phyloP scores from a whole-genome alignment of 2,888 invertebrate genomes.

The Tachystola acroxantha region DNA sequence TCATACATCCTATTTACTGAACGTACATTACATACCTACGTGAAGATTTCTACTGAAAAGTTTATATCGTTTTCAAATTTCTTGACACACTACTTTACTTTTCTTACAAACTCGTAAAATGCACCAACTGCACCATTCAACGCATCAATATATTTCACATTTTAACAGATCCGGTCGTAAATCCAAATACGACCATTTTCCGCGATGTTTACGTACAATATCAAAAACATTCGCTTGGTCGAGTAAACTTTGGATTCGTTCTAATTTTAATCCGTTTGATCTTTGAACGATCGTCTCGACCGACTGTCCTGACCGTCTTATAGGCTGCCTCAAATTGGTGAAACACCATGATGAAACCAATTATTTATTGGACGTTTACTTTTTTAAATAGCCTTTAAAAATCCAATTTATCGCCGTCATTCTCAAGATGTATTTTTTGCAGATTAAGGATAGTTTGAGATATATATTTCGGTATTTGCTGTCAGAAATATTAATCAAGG shows the following conservation, averaged over 20 bases:
- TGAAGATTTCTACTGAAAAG: too few relatives aligned
- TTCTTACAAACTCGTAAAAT: conserved; percentile 1
- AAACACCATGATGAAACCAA: not conserved
- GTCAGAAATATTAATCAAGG: too few relatives aligned
- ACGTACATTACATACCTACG: too few relatives aligned
- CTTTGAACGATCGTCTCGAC: conserved; percentile 32
- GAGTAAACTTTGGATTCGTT: conserved; percentile 43
- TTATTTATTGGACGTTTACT: too few relatives aligned
- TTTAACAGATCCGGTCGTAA: conserved; percentile 32
- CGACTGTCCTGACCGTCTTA: conserved; percentile 29
- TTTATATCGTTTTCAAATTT: too few relatives aligned
- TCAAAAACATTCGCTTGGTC: conserved; percentile 49
- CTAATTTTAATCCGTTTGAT: conserved; percentile 60
- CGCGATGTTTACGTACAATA: conserved; percentile 53
- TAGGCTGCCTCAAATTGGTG: not conserved
- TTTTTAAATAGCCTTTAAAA: too few relatives aligned
- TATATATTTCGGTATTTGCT: too few relatives aligned
- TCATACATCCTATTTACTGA: too few relatives aligned
- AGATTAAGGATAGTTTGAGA: too few relatives aligned
- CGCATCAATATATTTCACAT: conserved; percentile 17
- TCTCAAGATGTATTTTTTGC: too few relatives aligned
- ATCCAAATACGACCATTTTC: conserved; percentile 22
- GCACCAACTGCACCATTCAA: conserved; percentile 8
- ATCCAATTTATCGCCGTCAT: too few relatives aligned
- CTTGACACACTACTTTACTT: not conserved